These are phyloP conservation scores for Chrysopa pallens DNA, from an alignment of 1,140 invertebrate genomes.

Conservation along the genomic window DNA sequence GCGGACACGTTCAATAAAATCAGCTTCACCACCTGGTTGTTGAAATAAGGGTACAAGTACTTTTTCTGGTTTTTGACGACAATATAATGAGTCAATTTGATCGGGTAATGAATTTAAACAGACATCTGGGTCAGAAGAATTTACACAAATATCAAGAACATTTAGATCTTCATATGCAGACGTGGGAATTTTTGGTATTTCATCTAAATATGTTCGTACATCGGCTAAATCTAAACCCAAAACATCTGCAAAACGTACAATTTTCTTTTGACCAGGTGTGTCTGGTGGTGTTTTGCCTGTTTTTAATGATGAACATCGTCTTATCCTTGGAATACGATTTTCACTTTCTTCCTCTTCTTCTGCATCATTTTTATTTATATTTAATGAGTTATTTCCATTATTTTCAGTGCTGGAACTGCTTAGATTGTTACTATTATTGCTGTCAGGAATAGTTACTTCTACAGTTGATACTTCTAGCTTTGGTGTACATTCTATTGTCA, in stretches of 20 bases:
- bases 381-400: not conserved
- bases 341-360: constrained; percentile 19
- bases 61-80: constrained; percentile 26
- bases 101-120: constrained; percentile 1
- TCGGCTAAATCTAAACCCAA: constrained; percentile 83
- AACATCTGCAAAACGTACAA: constrained; percentile 87
- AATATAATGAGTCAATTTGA: too few species aligned
- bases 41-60: constrained; percentile 59
- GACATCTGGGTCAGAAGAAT: constrained; percentile 11
- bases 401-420: not conserved
- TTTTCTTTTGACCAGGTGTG: constrained; percentile 78
- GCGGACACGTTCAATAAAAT: constrained; percentile 62
- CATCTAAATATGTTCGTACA: constrained; percentile 75
- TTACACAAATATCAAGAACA: constrained; percentile 26
- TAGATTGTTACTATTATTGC: not conserved
- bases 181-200: constrained; percentile 70
- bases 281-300: constrained; percentile 81
- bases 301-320: constrained; percentile 72
- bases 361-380: not conserved
- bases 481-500: too few species aligned
- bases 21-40: constrained; percentile 52
- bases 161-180: constrained; percentile 62
- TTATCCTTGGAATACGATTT: constrained; percentile 40
- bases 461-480: too few species aligned
- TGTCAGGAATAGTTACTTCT: too few species aligned